Percentiles rank a stretch among this genome's conserved stretches.
Conservation (phyloP, 1,140 invertebrate species). For the Papilio aristodemus region DNA sequence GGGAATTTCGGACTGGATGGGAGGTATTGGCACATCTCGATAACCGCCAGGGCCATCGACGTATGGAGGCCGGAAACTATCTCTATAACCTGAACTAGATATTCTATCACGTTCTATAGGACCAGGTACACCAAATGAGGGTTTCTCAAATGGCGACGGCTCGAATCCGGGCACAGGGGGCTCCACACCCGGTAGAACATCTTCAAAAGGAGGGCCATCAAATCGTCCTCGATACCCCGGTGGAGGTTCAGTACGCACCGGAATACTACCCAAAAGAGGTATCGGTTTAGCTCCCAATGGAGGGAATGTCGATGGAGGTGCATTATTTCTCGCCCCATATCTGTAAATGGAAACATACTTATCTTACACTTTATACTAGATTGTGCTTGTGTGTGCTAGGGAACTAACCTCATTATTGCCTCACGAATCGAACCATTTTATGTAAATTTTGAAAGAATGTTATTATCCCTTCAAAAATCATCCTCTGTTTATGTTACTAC, state of each 20-base stretch:
- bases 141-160: conserved; percentile 74
- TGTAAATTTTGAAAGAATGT: not conserved
- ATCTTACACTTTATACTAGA: not conserved
- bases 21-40: conserved; percentile 58
- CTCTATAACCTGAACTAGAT: conserved; percentile 65
- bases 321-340: conserved; percentile 68
- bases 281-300: conserved; percentile 59
- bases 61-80: conserved; percentile 63
- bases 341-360: conserved; percentile 57
- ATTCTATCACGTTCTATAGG: conserved; percentile 67
- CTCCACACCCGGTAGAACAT: conserved; percentile 75
- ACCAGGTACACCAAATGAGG: conserved; percentile 60
- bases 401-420: conserved; percentile 36
- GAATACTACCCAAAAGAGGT: conserved; percentile 47
- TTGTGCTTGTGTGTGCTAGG: not conserved
- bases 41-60: conserved; percentile 57
- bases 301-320: conserved; percentile 56
- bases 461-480: not conserved
- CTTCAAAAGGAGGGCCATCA: conserved; percentile 69
- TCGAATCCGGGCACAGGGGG: conserved; percentile 81
- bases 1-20: conserved; percentile 61
- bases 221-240: conserved; percentile 69
- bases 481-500: not conserved
- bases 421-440: conserved; percentile 50
- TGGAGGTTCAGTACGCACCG: conserved; percentile 51